A percentile compares a stretch with the other conserved stretches of the same genome.
Evolutionary conservation across 2,113 vertebrate genomes (phyloP).

Genomic region (Oryzias javanicus): DNA sequence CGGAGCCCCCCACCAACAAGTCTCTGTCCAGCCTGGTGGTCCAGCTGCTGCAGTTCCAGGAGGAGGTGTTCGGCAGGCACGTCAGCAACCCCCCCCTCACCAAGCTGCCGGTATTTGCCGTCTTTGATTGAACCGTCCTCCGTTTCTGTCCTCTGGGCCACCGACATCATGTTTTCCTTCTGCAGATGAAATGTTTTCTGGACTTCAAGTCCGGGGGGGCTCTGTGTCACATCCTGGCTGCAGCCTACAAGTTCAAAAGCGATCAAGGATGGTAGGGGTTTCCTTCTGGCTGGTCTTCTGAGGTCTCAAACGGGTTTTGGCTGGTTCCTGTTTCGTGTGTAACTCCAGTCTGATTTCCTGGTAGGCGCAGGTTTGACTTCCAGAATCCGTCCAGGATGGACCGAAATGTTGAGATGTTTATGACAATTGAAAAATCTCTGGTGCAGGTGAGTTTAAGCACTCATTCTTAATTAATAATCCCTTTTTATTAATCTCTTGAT

Average conservation of each 20-base stretch:
- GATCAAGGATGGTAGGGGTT: slow-evolving; percentile 96
- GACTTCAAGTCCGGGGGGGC: slow-evolving; percentile 97
- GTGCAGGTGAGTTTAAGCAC: slow-evolving; percentile 82
- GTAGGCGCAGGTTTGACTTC: slow-evolving; percentile 97
- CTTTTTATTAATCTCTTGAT: background rate
- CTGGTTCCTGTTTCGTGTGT: slow-evolving; percentile 64
- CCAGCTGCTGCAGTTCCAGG: slow-evolving; percentile 95
- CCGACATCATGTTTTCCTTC: slow-evolving; percentile 17
- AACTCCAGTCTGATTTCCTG: slow-evolving; percentile 79
- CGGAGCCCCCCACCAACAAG: slow-evolving; percentile 96
- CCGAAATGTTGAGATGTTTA: slow-evolving; percentile 98
- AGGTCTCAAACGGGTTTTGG: slow-evolving; percentile 11
- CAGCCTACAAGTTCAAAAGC: slow-evolving; percentile 98
- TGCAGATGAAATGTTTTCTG: slow-evolving; percentile 95
- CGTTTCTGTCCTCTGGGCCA: background rate
- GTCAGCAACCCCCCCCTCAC: slow-evolving; percentile 97
- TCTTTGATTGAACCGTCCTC: background rate
- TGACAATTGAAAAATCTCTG: slow-evolving; percentile 96
- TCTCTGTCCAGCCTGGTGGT: slow-evolving; percentile 95
- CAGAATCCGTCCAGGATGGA: slow-evolving; percentile 98
- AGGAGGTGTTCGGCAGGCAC: slow-evolving; percentile 95
- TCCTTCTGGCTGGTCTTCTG: slow-evolving; percentile 37
- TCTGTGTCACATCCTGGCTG: slow-evolving; percentile 94
- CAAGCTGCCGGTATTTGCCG: slow-evolving; percentile 82
- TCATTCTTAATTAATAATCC: background rate